Evolutionary conservation across 2,888 invertebrate genomes (phyloP).

Genomic region (Nasonia oneida): DNA sequence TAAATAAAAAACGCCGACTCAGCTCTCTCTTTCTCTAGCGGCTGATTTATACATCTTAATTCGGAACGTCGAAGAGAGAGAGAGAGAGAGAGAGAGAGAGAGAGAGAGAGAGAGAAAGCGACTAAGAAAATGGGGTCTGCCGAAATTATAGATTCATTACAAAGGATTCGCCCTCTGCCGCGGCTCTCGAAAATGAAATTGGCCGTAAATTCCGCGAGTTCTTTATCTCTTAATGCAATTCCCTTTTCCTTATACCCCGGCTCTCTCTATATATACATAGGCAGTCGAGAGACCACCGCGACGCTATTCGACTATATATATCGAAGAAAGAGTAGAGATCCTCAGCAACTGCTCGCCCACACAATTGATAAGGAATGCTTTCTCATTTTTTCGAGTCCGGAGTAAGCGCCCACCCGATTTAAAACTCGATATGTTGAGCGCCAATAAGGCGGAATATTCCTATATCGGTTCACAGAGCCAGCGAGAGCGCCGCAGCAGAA

Average conservation of each 20-base stretch:
- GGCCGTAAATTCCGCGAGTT: constrained; percentile 66
- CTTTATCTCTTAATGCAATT: constrained; percentile 67
- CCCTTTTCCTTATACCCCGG: constrained; percentile 28
- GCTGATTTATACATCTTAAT: constrained; percentile 45
- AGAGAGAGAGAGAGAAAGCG: neutral
- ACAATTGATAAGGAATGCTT: constrained; percentile 57
- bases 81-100: neutral
- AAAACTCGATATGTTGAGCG: constrained; percentile 52
- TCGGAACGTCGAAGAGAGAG: neutral
- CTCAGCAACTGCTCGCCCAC: constrained; percentile 30
- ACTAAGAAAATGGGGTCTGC: neutral
- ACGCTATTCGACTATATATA: constrained; percentile 9
- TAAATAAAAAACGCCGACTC: constrained; percentile 33
- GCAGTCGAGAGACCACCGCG: neutral
- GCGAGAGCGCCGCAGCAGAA: neutral
- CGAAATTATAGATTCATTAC: constrained; percentile 56
- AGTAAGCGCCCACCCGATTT: constrained; percentile 36
- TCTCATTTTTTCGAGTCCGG: constrained; percentile 50
- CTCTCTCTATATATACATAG: no score
- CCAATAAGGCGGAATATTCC: constrained; percentile 47
- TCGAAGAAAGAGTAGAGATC: neutral
- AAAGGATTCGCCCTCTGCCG: constrained; percentile 21
- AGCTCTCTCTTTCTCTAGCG: neutral
- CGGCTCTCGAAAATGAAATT: constrained; percentile 62
- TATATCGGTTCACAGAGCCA: constrained; percentile 14